Base-by-base conservation (phyloP, 2,888 invertebrate species). In the Polydrusus pterygomalis region DNA sequence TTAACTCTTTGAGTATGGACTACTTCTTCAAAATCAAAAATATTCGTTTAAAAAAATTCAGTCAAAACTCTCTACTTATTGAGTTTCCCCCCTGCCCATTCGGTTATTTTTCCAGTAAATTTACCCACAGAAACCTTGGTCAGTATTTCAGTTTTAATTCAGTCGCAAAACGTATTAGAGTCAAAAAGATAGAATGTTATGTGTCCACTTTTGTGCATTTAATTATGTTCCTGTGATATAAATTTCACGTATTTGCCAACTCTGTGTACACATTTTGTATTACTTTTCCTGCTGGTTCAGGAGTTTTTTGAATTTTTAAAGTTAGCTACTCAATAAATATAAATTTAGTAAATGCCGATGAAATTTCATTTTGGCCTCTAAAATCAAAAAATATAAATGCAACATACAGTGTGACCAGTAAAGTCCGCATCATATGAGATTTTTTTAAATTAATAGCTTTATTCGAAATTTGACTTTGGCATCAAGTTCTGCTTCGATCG, bases 161-260 rank as follows among this genome's bases (percentile, higher is more conserved):
- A 51, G 54, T 54, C 18, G 54, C 34, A 71, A 63, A 71, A 63
- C 70, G 51, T 71, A 71, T 64, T 71, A 71, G 51, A 71, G 70
- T 71, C 70, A 71, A 71, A 71, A 71, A 60, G 70, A 71, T 71
- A 54, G 63, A 64, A 63, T 63, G 63, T 71, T 62, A 60, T 63
- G 54, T 20, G 45, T 15, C 20, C 62, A 34, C 63, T 51, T 63
- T 51, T 63, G 10, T 71, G 63, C 49, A 71, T 71, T 71, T 71
- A 71, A 71, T 71, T 71, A 71, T 34, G 18, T 18, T 34, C 34
- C 47, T 63, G 34, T 49, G 38, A 71, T 34, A 63, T 71, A 54
- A 49, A 62, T 64, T 71, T 58, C 11, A 38, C 15, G 3, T 60
- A 38, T 60, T 60, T 60, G 38, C 17, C 18, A 40, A 38, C 8